Base-by-base conservation (phyloP, 2,113 vertebrate genomes). In the Gopherus flavomarginatus region DNA sequence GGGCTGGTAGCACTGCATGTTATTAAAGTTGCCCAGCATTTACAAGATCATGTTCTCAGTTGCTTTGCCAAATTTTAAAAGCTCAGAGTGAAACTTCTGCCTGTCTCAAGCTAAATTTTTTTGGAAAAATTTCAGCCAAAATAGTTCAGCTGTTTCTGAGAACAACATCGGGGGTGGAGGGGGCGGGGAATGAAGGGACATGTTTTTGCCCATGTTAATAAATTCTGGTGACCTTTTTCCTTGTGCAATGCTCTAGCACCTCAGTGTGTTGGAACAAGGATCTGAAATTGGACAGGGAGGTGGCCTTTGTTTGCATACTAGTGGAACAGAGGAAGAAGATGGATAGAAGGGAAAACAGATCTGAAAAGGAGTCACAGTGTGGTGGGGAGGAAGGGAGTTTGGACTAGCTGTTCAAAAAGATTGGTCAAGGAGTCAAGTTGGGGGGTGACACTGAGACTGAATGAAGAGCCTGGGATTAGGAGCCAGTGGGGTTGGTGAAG, bases 81-180 rank as follows among this genome's bases (percentile, higher is more conserved):
- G 31, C 77, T 94, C 65, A 94, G 21, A 17, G 13, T 90, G 80
- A 77, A 77, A 44, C 11, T 12, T 59, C 90, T 69, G 65, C 35
- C 31, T 8, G 8, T 21, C 35, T 69, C 35, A n/a, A 35, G 16
- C 65, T n/a, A 69, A 93, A 11, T 94, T 87, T 77, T 84, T 90
- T 81, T 44, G 72, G 90, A 16, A 90, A 83, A 78, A 6, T 91
- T 91, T 91, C 83, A 42, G n/a, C 19, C n/a, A 42, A 44, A 13
- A 84, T 88, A 54, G 79, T 35, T 87, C 59, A 87, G 11, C 56
- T 96, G 12, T 83, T 90, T 83, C 87, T 29, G 79, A 90, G 85
- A 89, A 49, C 17, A 86, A 62, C 75, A 69, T 83, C 90, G 26
- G 47, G n/a, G 86, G 92, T 91, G 83, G 49, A 93, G 24, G 83